Base-by-base conservation (phyloP, 2,113 vertebrate species). In the Microtus montanus region DNA sequence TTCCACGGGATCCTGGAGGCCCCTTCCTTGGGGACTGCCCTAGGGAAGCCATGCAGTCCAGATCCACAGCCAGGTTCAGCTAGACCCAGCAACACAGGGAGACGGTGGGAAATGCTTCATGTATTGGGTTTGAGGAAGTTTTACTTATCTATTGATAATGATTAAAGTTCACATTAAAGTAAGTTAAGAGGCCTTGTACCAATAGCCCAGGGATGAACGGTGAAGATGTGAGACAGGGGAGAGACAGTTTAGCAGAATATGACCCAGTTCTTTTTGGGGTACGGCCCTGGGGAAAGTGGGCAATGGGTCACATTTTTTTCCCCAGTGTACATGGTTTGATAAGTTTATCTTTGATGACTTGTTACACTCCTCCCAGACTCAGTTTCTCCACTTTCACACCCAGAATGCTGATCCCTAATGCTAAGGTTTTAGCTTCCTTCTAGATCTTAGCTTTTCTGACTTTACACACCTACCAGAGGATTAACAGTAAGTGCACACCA, bases 281-380 rank as follows among this genome's bases (percentile, higher is more conserved):
- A 38, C 17, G 33, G 1, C 3, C 41, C 22, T 78, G 0, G 0
- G 5, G 19, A 84, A 1, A 28, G 28, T 33, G 9, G 15, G 0
- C 7, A 41, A 28, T 26, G 52, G 47, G 11, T 52, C 4, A 24
- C 30, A 4, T 35, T 28, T 52, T 61, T 61, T 14, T 7, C 5
- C 83, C 4, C 38, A 28, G 61, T 13, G 41, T 24, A 0, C 24
- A 41, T 78, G 24, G 12, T 63, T 41, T 10, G 49, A 30, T 8
- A 14, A 41, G 7, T 30, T n/a, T 20, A 41, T 7, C 26, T 68
- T 82, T 47, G 2, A 4, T 9, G 64, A 79, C 7, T 28, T 66
- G 38, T 22, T 54, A 66, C 41, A 71, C 3, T 47, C 47, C 47
- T 17, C 24, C n/a, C 10, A 41, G 22, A 19, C 70, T 93, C 12